Conservation (phyloP, 2,113 vertebrate species). For the Oxyruncus cristatus region DNA sequence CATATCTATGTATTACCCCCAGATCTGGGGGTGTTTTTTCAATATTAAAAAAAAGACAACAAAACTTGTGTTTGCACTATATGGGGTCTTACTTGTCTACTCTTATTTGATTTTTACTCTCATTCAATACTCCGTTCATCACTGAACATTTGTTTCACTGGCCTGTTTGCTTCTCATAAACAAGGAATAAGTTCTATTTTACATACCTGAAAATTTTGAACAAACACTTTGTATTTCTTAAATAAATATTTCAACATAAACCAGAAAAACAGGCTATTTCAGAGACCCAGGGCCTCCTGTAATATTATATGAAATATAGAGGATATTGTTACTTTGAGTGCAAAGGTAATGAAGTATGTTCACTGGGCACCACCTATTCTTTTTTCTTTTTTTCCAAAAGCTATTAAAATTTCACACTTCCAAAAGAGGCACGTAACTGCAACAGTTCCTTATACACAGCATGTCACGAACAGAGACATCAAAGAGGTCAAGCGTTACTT, state of each 20-base stretch:
- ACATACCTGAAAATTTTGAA: neutral
- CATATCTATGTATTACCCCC: too few species aligned
- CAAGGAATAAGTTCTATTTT: neutral
- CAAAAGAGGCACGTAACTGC: neutral
- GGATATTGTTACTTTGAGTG: neutral
- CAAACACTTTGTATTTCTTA: neutral
- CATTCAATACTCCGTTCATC: rapidly evolving
- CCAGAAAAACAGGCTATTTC: neutral
- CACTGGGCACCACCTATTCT: neutral
- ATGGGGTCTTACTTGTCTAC: neutral
- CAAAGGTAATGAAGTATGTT: neutral
- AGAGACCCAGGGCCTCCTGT: neutral
- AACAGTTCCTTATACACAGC: neutral
- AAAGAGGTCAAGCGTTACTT: neutral
- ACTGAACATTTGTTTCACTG: neutral
- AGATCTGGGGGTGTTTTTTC: too few species aligned
- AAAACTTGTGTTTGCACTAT: too few species aligned
- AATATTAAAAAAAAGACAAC: too few species aligned
- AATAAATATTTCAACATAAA: neutral
- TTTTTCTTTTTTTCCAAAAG: neutral
- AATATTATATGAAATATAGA: neutral
- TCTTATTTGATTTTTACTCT: neutral
- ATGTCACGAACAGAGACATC: neutral
- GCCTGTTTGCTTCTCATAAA: neutral
- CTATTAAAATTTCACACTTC: neutral